A percentile compares a stretch with the other conserved stretches of the same genome.
These are phyloP conservation scores for Artibeus lituratus DNA, from an alignment of 2,797 vertebrate species.

Conservation along the genomic window DNA sequence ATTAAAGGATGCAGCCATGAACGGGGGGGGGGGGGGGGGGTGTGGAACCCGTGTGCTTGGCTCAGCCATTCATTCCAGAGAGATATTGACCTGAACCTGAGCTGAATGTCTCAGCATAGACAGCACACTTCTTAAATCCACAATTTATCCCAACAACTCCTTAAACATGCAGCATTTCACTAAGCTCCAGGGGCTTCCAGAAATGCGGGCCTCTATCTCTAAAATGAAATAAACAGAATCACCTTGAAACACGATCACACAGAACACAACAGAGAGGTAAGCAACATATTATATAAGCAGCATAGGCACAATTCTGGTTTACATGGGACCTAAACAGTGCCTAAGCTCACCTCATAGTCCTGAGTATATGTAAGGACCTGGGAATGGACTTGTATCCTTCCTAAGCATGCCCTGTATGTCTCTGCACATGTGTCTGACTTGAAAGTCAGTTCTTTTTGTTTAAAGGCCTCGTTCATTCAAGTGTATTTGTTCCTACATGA, in stretches of 20 bases:
- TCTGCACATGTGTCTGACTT: background rate
- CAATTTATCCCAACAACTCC: background rate
- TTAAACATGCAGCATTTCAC: background rate
- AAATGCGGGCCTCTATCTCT: background rate
- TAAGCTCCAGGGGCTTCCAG: background rate
- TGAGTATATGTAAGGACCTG: too few relatives aligned
- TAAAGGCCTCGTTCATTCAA: too few relatives aligned
- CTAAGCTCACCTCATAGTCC: fast-evolving
- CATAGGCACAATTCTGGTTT: background rate
- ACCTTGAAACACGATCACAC: background rate
- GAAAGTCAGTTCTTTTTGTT: background rate
- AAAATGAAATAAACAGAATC: background rate
- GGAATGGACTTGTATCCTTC: background rate
- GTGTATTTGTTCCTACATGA: fast-evolving
- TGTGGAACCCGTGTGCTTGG: fast-evolving
- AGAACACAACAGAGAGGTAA: background rate
- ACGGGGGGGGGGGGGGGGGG: fast-evolving
- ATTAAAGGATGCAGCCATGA: fast-evolving
- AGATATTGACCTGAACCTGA: background rate
- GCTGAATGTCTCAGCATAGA: background rate
- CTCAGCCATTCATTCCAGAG: background rate
- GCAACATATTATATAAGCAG: fast-evolving
- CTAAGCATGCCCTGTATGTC: background rate
- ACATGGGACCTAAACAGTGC: too few relatives aligned
- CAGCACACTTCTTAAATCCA: background rate